Percentiles rank a stretch among this genome's conserved stretches.
Conservation (phyloP, 2,888 invertebrate species). For the Drosophila macrospina region DNA sequence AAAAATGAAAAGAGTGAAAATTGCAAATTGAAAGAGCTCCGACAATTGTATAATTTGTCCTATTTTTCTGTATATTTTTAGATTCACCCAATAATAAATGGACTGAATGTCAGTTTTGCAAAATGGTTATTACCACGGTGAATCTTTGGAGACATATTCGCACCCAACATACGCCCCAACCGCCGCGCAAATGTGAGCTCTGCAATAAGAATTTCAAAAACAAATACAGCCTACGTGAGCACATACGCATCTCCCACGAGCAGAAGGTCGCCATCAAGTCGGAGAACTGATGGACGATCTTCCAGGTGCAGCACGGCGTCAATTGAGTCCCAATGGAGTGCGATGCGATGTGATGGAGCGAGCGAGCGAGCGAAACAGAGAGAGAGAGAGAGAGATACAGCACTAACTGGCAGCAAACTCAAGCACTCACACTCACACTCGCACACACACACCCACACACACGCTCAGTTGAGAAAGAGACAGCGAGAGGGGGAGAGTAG, state of each 20-base stretch:
- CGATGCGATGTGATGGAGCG: neutral
- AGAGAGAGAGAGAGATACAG: neutral
- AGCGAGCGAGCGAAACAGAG: neutral
- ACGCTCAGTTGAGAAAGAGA: neutral
- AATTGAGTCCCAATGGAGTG: conserved; percentile 25
- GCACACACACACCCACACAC: neutral
- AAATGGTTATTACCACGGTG: conserved; percentile 86
- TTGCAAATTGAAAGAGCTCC: conserved; percentile 6
- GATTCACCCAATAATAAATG: conserved; percentile 86
- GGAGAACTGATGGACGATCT: conserved; percentile 82
- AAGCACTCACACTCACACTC: neutral
- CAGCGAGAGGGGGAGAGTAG: conserved; percentile 8
- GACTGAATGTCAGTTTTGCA: conserved; percentile 86
- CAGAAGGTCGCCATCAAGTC: conserved; percentile 83
- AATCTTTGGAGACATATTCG: conserved; percentile 86
- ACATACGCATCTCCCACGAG: conserved; percentile 85
- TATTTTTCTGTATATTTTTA: conserved; percentile 85
- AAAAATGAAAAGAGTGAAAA: conserved; percentile 14
- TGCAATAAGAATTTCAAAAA: conserved; percentile 86
- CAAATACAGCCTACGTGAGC: conserved; percentile 85
- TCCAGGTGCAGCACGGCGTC: conserved; percentile 61
- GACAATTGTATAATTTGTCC: conserved; percentile 57
- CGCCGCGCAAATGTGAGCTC: conserved; percentile 85
- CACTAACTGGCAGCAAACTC: neutral
- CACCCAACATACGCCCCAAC: conserved; percentile 85